Conservation (phyloP, 2,113 vertebrate genomes). For the Thalassoma bifasciatum region DNA sequence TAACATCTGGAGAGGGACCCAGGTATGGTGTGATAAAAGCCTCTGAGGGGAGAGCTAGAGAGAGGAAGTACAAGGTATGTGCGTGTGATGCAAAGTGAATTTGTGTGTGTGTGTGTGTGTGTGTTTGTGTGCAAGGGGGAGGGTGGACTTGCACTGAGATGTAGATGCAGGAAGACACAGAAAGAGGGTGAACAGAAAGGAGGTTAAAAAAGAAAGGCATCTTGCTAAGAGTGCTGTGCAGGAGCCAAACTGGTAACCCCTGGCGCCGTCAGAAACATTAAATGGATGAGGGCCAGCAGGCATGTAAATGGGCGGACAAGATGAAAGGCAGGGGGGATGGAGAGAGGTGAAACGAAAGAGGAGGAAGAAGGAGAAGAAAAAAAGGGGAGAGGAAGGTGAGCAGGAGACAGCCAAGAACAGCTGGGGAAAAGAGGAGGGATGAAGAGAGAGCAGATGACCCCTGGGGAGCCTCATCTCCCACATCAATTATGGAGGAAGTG, state of each 20-base stretch:
- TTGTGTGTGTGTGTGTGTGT: background rate
- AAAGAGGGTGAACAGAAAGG: slow-evolving; percentile 45
- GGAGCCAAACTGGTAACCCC: slow-evolving; percentile 53
- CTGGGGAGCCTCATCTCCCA: slow-evolving; percentile 72
- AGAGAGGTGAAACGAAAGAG: slow-evolving; percentile 56
- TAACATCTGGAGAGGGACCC: slow-evolving; percentile 65
- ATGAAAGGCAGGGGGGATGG: slow-evolving; percentile 66
- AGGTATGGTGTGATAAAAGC: slow-evolving; percentile 61
- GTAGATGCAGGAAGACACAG: slow-evolving; percentile 31
- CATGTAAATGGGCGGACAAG: slow-evolving; percentile 69
- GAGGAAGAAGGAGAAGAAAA: slow-evolving; percentile 26
- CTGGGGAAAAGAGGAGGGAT: slow-evolving; percentile 66
- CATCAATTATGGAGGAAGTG: slow-evolving; percentile 78
- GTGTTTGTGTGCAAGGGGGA: slow-evolving; percentile 6
- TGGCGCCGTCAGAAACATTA: slow-evolving; percentile 56
- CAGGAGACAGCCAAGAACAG: slow-evolving; percentile 65
- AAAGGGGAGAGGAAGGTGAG: slow-evolving; percentile 61
- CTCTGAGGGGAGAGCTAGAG: slow-evolving; percentile 25
- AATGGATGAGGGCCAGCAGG: slow-evolving; percentile 69
- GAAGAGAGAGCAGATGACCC: slow-evolving; percentile 66
- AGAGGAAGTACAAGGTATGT: slow-evolving; percentile 9
- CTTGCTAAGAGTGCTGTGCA: slow-evolving; percentile 46
- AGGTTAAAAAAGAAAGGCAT: slow-evolving; percentile 33
- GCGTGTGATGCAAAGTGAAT: slow-evolving; percentile 33
- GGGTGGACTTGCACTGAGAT: slow-evolving; percentile 33